Evolutionary conservation across 2,797 vertebrate species (phyloP).

Genomic region (Rhinichthys osculus): DNA sequence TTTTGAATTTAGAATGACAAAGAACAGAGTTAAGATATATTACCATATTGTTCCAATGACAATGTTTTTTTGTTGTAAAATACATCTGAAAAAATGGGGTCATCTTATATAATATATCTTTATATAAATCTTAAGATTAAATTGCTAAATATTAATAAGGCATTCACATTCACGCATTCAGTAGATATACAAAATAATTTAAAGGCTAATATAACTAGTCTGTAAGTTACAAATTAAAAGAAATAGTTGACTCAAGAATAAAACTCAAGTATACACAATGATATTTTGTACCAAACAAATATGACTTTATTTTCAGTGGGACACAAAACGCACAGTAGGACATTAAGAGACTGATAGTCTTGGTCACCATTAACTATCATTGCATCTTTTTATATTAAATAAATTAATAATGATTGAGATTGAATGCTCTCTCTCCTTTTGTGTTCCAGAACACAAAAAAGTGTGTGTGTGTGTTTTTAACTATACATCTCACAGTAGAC

Average conservation of each 20-base stretch:
- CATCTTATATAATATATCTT: too few relatives aligned
- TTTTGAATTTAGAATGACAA: too few relatives aligned
- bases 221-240: background rate
- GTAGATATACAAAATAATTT: background rate
- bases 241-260: background rate
- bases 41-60: too few relatives aligned
- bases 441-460: too few relatives aligned
- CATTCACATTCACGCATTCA: background rate
- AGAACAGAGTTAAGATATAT: too few relatives aligned
- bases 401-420: too few relatives aligned
- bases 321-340: background rate
- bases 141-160: background rate
- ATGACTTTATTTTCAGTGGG: background rate
- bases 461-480: too few relatives aligned
- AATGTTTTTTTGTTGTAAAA: too few relatives aligned
- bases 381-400: too few relatives aligned
- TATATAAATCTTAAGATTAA: background rate
- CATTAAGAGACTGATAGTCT: background rate
- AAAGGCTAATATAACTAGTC: background rate
- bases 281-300: background rate
- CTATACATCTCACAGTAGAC: too few relatives aligned
- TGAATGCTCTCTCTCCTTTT: too few relatives aligned
- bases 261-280: background rate
- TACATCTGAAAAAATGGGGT: too few relatives aligned
- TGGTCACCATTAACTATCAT: background rate